Percentiles rank a stretch among this genome's conserved stretches.
Evolutionary conservation across 2,113 vertebrate species (phyloP).

Genomic region (Poecilia latipinna): DNA sequence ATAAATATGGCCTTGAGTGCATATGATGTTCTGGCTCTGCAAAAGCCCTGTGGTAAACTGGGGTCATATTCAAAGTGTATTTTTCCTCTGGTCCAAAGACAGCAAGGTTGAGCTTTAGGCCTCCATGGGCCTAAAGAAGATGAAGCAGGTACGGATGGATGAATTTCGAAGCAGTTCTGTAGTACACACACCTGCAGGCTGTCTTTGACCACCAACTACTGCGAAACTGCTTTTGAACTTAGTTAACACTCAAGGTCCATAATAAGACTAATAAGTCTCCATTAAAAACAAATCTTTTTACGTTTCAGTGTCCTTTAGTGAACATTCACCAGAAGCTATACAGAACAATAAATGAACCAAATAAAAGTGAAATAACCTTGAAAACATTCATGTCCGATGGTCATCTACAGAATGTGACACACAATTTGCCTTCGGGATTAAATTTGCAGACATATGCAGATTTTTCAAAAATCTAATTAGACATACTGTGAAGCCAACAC

Average conservation of each 20-base stretch:
- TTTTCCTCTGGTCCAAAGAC: background rate
- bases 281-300: no score
- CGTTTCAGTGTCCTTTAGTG: no score
- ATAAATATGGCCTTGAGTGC: background rate
- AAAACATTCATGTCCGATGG: conserved; percentile 36
- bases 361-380: conserved; percentile 48
- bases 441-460: conserved; percentile 51
- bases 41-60: no score
- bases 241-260: background rate
- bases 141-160: background rate
- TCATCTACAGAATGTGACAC: conserved; percentile 28
- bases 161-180: background rate
- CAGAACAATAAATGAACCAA: conserved; percentile 25
- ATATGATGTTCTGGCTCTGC: no score
- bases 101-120: no score
- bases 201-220: background rate
- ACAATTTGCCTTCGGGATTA: conserved; percentile 51
- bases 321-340: background rate
- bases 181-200: background rate
- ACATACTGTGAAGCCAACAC: conserved; percentile 45
- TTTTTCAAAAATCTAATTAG: conserved; percentile 70
- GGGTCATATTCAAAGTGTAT: background rate
- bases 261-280: no score
- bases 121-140: background rate
- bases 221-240: background rate